Evolutionary conservation across 2,113 vertebrate genomes (phyloP).

Genomic region (Phyllostomus hastatus): DNA sequence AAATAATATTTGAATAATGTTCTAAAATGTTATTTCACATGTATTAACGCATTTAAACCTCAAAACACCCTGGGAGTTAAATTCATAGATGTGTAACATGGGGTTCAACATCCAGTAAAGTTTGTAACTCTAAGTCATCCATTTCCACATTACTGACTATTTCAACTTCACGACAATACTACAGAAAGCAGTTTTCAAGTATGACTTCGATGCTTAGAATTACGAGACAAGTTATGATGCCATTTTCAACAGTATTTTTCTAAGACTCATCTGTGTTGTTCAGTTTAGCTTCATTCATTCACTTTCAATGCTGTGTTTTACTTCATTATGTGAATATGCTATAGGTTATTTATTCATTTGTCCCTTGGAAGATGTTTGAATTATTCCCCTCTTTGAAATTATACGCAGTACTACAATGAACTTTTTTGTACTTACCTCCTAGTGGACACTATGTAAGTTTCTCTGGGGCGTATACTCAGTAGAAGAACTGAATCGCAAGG

Average conservation of each 20-base stretch:
- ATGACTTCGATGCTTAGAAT: background rate
- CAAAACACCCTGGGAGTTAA: background rate
- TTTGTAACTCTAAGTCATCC: background rate
- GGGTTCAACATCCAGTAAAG: background rate
- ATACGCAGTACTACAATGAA: background rate
- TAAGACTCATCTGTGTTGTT: background rate
- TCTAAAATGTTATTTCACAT: background rate
- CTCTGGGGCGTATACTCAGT: background rate
- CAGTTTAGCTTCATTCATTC: background rate
- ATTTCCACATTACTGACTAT: background rate
- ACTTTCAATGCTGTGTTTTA: background rate
- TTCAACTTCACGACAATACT: background rate
- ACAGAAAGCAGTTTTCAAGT: background rate
- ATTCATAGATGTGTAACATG: background rate
- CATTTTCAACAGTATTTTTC: background rate
- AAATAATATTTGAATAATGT: background rate
- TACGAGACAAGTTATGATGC: background rate
- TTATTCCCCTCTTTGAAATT: constrained; percentile 16
- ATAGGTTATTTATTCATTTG: background rate
- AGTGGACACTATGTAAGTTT: background rate
- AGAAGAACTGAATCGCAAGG: background rate
- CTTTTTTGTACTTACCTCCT: background rate
- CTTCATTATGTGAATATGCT: background rate
- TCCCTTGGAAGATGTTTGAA: background rate
- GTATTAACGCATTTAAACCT: constrained; percentile 26